Conservation (phyloP, 2,113 vertebrate genomes). For the Hippocampus abdominalis region DNA sequence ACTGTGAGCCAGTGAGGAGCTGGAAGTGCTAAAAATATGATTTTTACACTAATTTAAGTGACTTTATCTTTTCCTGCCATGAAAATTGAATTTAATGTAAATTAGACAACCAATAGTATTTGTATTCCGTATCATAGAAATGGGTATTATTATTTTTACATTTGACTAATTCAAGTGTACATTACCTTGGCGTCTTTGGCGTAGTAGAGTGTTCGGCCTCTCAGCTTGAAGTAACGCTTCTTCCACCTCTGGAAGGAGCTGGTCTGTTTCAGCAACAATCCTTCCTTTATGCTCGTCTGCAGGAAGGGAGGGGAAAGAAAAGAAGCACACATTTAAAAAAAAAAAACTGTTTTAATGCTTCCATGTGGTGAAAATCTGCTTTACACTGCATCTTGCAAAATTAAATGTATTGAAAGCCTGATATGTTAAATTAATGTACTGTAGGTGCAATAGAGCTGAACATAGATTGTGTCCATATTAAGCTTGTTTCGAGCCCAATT, state of each 20-base stretch:
- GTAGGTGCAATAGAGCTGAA: not conserved
- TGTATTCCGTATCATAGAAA: not conserved
- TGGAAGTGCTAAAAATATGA: not conserved
- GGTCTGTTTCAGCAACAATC: constrained; percentile 94
- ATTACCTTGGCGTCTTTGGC: constrained; percentile 98
- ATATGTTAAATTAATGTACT: not conserved
- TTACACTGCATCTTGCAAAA: not conserved
- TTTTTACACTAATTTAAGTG: not conserved
- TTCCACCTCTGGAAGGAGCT: constrained; percentile 99
- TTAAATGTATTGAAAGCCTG: not conserved
- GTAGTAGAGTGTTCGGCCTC: constrained; percentile 95
- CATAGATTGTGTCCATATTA: not conserved
- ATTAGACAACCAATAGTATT: not conserved
- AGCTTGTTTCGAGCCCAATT: not conserved
- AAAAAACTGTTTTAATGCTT: not conserved
- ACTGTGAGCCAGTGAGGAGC: not conserved
- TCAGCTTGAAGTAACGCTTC: constrained; percentile 95
- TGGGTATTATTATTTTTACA: not conserved
- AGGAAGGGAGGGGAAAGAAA: constrained; percentile 40
- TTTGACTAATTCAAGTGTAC: not conserved
- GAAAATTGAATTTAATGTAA: not conserved
- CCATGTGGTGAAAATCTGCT: not conserved
- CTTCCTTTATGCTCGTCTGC: constrained; percentile 96
- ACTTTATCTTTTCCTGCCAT: not conserved
- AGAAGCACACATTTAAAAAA: constrained; percentile 1